Evolutionary conservation across 2,797 vertebrate species (phyloP).

Genomic region (Danio aesculapii): DNA sequence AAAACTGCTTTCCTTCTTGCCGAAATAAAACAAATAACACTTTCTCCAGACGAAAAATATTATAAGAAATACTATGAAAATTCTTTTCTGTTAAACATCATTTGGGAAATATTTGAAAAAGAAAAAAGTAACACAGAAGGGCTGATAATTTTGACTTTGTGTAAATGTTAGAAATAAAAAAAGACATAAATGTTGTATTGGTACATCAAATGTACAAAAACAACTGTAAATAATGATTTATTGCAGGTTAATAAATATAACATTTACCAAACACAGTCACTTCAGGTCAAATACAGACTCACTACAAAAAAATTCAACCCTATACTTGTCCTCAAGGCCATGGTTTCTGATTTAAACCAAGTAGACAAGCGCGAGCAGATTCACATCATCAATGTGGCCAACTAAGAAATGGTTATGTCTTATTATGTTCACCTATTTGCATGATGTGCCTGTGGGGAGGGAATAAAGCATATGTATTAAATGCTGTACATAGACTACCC

Average conservation of each 20-base stretch:
- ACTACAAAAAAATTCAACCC: neutral
- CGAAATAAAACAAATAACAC: no score
- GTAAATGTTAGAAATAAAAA: neutral
- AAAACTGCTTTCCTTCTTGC: no score
- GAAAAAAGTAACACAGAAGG: no score
- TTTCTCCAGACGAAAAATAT: no score
- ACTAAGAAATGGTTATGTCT: neutral
- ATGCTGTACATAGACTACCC: no score
- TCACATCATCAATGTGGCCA: neutral
- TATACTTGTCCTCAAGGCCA: neutral
- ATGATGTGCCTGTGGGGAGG: neutral
- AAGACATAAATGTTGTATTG: neutral
- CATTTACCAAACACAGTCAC: neutral
- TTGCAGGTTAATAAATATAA: neutral
- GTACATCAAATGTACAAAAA: neutral
- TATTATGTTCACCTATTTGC: neutral
- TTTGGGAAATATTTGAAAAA: no score
- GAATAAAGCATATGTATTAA: neutral
- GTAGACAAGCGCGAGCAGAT: neutral
- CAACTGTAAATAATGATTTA: neutral
- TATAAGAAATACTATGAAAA: no score
- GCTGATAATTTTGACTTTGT: neutral
- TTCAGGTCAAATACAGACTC: neutral
- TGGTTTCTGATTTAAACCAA: constrained; percentile 21
- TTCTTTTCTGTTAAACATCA: no score